Conservation (phyloP, 1,140 invertebrate species). For the Eriosoma lanigerum region DNA sequence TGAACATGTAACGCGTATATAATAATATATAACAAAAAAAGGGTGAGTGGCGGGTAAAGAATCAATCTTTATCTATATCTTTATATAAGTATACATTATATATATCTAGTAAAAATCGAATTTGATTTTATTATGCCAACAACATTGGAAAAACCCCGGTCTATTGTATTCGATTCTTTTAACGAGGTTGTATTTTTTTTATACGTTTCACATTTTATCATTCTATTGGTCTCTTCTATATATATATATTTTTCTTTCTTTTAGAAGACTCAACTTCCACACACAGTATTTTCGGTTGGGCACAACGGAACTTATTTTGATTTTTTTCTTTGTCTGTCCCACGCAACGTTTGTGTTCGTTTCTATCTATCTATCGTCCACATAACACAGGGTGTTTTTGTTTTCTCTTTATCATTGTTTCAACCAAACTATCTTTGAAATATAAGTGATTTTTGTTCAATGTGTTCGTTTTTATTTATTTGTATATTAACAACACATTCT, state of each 20-base stretch:
- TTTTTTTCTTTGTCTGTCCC: background rate
- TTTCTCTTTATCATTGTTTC: too few relatives aligned
- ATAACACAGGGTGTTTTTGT: too few relatives aligned
- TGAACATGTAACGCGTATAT: background rate
- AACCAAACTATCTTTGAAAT: too few relatives aligned
- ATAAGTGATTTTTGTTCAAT: too few relatives aligned
- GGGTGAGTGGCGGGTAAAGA: background rate
- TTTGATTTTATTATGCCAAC: conserved; percentile 27
- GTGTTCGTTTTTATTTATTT: too few relatives aligned
- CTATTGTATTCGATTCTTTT: conserved; percentile 40
- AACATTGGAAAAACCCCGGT: conserved; percentile 18
- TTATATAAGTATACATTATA: background rate
- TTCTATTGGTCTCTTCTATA: conserved; percentile 6
- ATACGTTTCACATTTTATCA: background rate
- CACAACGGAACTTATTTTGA: conserved; percentile 6
- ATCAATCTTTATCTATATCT: conserved; percentile 31
- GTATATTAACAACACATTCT: too few relatives aligned
- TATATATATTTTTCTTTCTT: background rate
- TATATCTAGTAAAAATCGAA: background rate
- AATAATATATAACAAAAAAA: too few relatives aligned
- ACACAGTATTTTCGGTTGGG: background rate
- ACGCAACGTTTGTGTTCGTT: background rate
- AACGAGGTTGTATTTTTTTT: conserved; percentile 36
- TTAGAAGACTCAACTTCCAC: background rate
- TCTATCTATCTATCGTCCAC: too few relatives aligned